Evolutionary conservation across 2,888 invertebrate species (phyloP), one percentile per base, ranked within the genome.

Genomic region (Sinodicranocentrus sp.): DNA sequence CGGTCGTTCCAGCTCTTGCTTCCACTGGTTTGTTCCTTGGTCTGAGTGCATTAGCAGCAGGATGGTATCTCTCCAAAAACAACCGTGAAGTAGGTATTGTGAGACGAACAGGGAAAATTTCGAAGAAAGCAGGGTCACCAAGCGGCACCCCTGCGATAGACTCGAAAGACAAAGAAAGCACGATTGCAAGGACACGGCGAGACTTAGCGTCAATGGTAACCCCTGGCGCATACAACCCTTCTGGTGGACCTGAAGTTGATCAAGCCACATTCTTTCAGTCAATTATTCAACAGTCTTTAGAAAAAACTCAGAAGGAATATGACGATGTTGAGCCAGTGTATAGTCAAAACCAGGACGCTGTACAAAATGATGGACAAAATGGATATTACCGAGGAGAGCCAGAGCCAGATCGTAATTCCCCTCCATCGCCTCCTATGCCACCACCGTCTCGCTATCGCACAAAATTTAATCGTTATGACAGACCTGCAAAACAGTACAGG

Each of bases 221-320:
- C 13, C 73, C 75, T 26, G 43, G 39, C 13, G 63, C 61, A 5
- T 72, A 73, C 57, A 65, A 67, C 17, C 68, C 67, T 25, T 33
- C 43, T 25, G 70, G 80, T n/a, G 75, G 52, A 48, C 85, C 82
- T 10, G 85, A 85, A 85, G 85, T 85, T 59, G 85, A 85, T 28
- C 85, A 85, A 76, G 88, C 88, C 3, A 88, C 87, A 80, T 89
- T 89, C 73, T 89, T 89, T 80, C 88, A 89, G 82, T 87, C 84
- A 25, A 89, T 89, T 67, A 89, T 89, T 82, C 88, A 89, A 65
- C 88, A 89, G 44, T 87, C 87, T 8, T 84, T 89, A 71, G 88
- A 87, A 71, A 89, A 89, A 76, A 87, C 87, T 17, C 88, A 89
- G 21, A 87, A 88, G 65, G 87, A 88, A 19, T 71, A 87, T 71